Evolutionary conservation across 1,140 invertebrate genomes (phyloP), one percentile per base, ranked within the genome.

Genomic region (Anastrepha ludens): DNA sequence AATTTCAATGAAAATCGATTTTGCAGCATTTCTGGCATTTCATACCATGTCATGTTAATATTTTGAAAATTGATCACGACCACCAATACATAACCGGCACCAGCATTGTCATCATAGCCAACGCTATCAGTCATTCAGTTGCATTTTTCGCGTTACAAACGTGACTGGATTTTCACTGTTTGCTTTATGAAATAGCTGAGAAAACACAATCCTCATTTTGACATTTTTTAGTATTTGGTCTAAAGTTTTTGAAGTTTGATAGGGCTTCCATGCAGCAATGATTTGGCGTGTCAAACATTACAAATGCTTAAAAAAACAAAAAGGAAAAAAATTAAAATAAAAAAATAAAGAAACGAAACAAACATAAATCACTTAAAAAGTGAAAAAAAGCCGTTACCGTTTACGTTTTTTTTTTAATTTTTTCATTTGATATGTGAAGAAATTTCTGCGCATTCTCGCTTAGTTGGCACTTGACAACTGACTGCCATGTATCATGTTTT

Each of bases 21-120:
- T 81, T 47, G 74, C 74, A 81, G 47, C 44, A 81, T 81, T 81
- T 81, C 47, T 81, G 74, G 47, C 47, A 81, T 81, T 81, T 81
- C 74, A 55, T 81, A 20, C 74, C n/a, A 81, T 81, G 74, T 81
- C 74, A 81, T 81, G 74, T 55, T 81, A 81, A 81, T 81, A 81
- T 81, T 55, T 81, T 58, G 47, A 81, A 81, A 81, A 81, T 81
- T 81, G 44, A 81, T 81, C 74, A 81, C 74, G 17, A 81, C 47
- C 74, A 81, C 74, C 74, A 81, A 55, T 44, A 74, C 44, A 81
- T 55, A 50, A 81, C 17, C 47, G 47, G 47, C 74, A 55, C 50
- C 67, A 70, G 13, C 41, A 44, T 44, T 44, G 41, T 44, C 17
- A 20, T n/a, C 67, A 41, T 41, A 11, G 39, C 41, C 70, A 74